A percentile compares a stretch with the other conserved stretches of the same genome.
Conservation (phyloP, 1,140 invertebrate genomes). For the Meloidogyne chitwoodi region DNA sequence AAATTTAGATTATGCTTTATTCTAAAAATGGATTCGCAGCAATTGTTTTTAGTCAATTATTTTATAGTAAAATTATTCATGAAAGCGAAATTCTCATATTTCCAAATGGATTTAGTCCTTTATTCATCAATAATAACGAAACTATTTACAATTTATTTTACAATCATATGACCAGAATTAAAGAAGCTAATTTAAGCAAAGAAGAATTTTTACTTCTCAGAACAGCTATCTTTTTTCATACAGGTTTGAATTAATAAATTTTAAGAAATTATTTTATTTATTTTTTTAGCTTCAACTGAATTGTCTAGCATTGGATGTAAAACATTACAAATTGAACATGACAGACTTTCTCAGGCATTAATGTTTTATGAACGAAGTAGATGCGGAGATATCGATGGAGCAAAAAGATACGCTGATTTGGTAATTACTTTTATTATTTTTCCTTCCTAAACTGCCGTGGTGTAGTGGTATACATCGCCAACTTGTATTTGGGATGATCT, state of each 20-base stretch:
- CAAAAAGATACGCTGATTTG: neutral
- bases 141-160: neutral
- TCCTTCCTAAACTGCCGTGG: no score
- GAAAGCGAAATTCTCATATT: neutral
- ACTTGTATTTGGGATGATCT: no score
- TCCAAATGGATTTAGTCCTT: neutral
- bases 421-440: no score
- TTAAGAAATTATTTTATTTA: neutral
- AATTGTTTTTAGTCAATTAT: slow-evolving; percentile 1
- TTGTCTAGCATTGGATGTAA: neutral
- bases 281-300: neutral
- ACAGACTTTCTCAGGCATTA: neutral
- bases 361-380: neutral
- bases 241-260: neutral
- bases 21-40: neutral
- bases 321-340: neutral
- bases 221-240: neutral
- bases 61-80: neutral
- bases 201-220: slow-evolving; percentile 7
- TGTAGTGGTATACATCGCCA: no score
- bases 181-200: neutral
- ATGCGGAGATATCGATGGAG: neutral
- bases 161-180: neutral
- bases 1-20: neutral
- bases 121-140: neutral